phyloP scores from a whole-genome alignment of 2,888 invertebrate genomes.

The Rhimphoctona megacephalus region DNA sequence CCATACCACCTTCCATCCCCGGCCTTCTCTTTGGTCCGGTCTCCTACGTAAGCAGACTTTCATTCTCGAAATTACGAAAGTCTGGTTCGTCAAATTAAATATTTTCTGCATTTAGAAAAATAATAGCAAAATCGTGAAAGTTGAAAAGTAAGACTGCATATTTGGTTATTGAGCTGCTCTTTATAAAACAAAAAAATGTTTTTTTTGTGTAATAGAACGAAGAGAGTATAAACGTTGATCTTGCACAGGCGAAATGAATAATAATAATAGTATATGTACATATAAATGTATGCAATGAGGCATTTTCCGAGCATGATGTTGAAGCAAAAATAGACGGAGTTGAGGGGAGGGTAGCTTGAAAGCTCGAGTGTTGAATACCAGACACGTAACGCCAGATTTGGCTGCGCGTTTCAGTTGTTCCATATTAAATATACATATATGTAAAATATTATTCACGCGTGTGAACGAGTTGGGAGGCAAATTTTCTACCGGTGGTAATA shows the following conservation, averaged over 20 bases:
- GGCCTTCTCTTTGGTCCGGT: neutral
- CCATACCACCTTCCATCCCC: too few relatives aligned
- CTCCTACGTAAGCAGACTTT: constrained; percentile 31
- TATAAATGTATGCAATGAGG: constrained; percentile 9
- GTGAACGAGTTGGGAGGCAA: neutral
- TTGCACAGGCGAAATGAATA: neutral
- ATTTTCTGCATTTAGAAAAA: neutral
- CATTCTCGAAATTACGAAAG: constrained; percentile 6
- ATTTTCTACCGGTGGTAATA: neutral
- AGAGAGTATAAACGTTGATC: neutral
- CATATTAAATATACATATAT: constrained; percentile 14
- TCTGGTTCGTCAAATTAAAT: constrained; percentile 24
- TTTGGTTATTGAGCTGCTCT: neutral
- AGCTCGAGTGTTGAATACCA: constrained; percentile 44
- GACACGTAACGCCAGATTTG: constrained; percentile 42
- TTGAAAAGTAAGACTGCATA: neutral
- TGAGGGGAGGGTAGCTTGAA: constrained; percentile 7
- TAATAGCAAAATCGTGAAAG: neutral
- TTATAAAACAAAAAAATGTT: neutral
- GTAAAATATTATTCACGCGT: constrained; percentile 18
- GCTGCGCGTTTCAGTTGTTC: constrained; percentile 8
- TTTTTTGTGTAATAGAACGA: neutral
- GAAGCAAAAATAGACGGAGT: neutral
- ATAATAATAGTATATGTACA: neutral
- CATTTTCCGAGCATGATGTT: constrained; percentile 17